These are phyloP conservation scores for Coptodon rendalli DNA, from an alignment of 2,113 vertebrate species.

Conservation along the genomic window DNA sequence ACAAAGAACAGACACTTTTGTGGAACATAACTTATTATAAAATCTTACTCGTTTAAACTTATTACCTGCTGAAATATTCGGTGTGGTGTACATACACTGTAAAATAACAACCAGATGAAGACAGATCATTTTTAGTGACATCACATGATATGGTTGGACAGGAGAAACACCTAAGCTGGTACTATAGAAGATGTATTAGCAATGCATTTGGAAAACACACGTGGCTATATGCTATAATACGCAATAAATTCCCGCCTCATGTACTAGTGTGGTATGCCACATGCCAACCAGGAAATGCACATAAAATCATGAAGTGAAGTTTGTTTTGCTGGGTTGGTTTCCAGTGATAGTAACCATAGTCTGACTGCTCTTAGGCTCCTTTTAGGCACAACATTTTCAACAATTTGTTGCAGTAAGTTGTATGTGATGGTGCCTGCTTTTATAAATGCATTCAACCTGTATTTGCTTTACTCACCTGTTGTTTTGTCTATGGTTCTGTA, in stretches of 20 bases:
- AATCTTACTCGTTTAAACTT: not conserved
- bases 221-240: not conserved
- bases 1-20: not conserved
- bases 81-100: not conserved
- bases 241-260: not conserved
- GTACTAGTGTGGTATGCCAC: not conserved
- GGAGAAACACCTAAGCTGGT: not conserved
- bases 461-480: slow-evolving; percentile 6
- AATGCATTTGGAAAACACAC: not conserved
- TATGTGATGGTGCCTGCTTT: slow-evolving; percentile 54
- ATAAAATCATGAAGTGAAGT: not conserved
- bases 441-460: slow-evolving; percentile 29
- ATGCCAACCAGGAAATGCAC: not conserved
- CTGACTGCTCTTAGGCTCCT: slow-evolving; percentile 8
- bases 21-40: not conserved
- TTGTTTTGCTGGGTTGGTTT: not conserved
- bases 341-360: slow-evolving; percentile 30
- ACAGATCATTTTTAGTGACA: not conserved
- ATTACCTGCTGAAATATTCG: not conserved
- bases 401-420: not conserved
- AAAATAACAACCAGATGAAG: not conserved
- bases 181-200: not conserved
- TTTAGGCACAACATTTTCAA: not conserved
- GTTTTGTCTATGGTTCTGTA: not conserved
- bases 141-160: not conserved